Percentiles rank a stretch among this genome's conserved stretches.
Evolutionary conservation across 1,140 invertebrate genomes (phyloP).

Genomic region (Drosophila takahashii): DNA sequence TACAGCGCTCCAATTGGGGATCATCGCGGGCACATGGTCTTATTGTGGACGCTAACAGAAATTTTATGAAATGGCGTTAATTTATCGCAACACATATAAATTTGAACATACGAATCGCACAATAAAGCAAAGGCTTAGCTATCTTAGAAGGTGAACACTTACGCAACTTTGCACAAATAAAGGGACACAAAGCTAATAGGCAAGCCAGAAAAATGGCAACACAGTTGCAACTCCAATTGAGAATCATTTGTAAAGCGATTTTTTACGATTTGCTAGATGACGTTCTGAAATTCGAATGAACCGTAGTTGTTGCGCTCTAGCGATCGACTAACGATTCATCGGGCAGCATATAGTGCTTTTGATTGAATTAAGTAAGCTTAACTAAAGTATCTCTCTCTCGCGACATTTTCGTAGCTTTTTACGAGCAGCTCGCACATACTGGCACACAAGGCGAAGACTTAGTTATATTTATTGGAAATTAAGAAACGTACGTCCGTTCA

Average conservation of each 20-base stretch:
- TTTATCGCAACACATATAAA: background rate
- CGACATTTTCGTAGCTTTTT: slow-evolving; percentile 38
- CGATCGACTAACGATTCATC: slow-evolving; percentile 70
- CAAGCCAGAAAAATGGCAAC: slow-evolving; percentile 16
- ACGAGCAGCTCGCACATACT: slow-evolving; percentile 8
- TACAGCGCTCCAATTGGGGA: slow-evolving; percentile 85
- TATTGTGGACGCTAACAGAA: slow-evolving; percentile 83
- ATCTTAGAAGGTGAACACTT: slow-evolving; percentile 28
- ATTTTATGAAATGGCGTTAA: background rate
- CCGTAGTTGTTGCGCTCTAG: slow-evolving; percentile 55
- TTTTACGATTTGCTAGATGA: background rate
- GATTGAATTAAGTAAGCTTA: slow-evolving; percentile 71
- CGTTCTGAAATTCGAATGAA: slow-evolving; percentile 28
- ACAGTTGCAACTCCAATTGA: slow-evolving; percentile 13
- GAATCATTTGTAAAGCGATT: slow-evolving; percentile 33
- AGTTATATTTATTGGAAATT: slow-evolving; percentile 61
- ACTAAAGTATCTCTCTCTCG: slow-evolving; percentile 41
- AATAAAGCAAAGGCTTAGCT: background rate
- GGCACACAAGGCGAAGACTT: slow-evolving; percentile 44
- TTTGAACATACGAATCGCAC: background rate
- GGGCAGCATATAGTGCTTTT: slow-evolving; percentile 50
- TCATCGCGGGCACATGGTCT: slow-evolving; percentile 85
- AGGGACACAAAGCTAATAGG: slow-evolving; percentile 44
- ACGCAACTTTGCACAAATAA: slow-evolving; percentile 61
- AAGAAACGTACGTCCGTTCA: slow-evolving; percentile 43